These are phyloP conservation scores for Fukomys damarensis DNA, from an alignment of 2,113 vertebrate species.

Conservation along the genomic window DNA sequence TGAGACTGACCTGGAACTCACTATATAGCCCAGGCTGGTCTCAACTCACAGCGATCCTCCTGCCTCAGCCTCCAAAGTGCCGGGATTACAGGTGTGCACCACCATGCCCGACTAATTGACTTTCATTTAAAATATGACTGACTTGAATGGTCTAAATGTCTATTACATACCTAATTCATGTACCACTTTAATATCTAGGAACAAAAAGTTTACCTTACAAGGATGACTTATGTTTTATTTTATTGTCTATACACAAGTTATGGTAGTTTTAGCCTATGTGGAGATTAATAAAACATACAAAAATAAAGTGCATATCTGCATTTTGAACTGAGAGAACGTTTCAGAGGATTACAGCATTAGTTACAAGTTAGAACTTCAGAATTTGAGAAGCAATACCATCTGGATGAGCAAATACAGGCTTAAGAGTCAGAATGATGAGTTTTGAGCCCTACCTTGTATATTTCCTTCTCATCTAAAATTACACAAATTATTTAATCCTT, in stretches of 20 bases:
- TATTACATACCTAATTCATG: not conserved
- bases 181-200: constrained; percentile 25
- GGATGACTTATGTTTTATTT: constrained; percentile 27
- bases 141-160: not conserved
- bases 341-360: constrained; percentile 15
- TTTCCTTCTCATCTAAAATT: not conserved
- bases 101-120: no score
- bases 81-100: no score
- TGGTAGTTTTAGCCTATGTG: not conserved
- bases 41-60: no score
- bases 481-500: not conserved
- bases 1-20: no score
- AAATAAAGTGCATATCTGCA: constrained; percentile 34
- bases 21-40: no score
- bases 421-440: not conserved
- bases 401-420: not conserved
- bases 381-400: constrained; percentile 1
- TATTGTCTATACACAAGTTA: constrained; percentile 31
- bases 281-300: constrained; percentile 30
- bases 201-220: constrained; percentile 37
- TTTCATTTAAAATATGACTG: constrained; percentile 26
- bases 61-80: no score
- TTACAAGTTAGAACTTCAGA: constrained; percentile 32
- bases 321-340: constrained; percentile 18
- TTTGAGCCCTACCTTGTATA: constrained; percentile 10